Conservation (phyloP, 1,140 invertebrate species). For the Streblospio benedicti region DNA sequence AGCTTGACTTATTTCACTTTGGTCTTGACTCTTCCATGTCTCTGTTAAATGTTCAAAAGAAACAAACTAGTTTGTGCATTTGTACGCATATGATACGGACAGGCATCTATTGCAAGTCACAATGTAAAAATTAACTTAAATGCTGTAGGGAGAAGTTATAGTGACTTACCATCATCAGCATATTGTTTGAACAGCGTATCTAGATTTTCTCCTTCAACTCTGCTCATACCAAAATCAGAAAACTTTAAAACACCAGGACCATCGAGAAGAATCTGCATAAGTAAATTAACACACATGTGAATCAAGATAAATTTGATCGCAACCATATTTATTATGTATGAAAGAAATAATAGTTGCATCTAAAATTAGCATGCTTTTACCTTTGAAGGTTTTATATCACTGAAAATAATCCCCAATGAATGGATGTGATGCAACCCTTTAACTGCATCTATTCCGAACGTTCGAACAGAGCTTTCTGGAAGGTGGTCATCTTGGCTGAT, state of each 20-base stretch:
- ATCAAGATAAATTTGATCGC: not conserved
- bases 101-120: too few relatives aligned
- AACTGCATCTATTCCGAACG: constrained; percentile 43
- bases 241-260: constrained; percentile 41
- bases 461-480: constrained; percentile 40
- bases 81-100: too few relatives aligned
- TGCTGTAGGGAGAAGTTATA: not conserved
- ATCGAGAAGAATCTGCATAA: constrained; percentile 42
- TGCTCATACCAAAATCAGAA: constrained; percentile 44
- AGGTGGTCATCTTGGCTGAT: constrained; percentile 41
- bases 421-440: constrained; percentile 44
- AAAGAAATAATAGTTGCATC: not conserved
- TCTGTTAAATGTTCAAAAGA: too few relatives aligned
- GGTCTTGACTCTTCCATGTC: too few relatives aligned
- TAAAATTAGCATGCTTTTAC: constrained; percentile 22
- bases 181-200: constrained; percentile 43
- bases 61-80: too few relatives aligned
- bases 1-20: too few relatives aligned
- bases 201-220: constrained; percentile 44
- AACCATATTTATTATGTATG: not conserved
- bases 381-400: constrained; percentile 44
- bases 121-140: too few relatives aligned
- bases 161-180: constrained; percentile 30
- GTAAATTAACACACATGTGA: not conserved
- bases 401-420: constrained; percentile 43